A percentile compares a stretch with the other conserved stretches of the same genome.
phyloP scores from a whole-genome alignment of 2,888 invertebrate species.

The Bimastos eiseni region DNA sequence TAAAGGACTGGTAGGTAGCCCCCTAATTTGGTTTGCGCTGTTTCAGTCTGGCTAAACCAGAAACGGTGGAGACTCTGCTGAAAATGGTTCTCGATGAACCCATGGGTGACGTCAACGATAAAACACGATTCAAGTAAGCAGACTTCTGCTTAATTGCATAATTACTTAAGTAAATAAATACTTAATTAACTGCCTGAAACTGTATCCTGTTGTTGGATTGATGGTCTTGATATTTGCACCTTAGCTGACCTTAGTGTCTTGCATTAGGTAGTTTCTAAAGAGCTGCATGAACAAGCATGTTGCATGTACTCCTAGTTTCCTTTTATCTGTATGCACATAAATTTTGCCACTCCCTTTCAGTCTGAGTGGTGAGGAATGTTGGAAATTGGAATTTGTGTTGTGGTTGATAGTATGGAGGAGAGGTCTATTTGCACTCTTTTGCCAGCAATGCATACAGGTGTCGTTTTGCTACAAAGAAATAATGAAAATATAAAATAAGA shows the following conservation, averaged over 20 bases:
- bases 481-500: neutral
- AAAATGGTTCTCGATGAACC: slow-evolving; percentile 86
- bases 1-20: neutral
- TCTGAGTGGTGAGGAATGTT: too few relatives aligned
- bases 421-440: neutral
- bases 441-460: neutral
- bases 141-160: neutral
- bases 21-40: neutral
- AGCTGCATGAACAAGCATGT: too few relatives aligned
- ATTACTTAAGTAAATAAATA: neutral
- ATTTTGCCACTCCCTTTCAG: too few relatives aligned
- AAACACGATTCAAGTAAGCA: slow-evolving; percentile 74
- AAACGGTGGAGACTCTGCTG: slow-evolving; percentile 83
- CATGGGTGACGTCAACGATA: slow-evolving; percentile 74
- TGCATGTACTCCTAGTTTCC: too few relatives aligned
- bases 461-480: neutral
- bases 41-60: slow-evolving; percentile 78
- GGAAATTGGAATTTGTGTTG: too few relatives aligned
- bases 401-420: neutral
- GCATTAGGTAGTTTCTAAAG: neutral
- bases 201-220: neutral
- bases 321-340: too few relatives aligned
- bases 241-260: neutral
- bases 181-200: neutral
- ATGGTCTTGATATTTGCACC: neutral